phyloP scores from a whole-genome alignment of 2,797 vertebrate genomes.

The Danio choprae region DNA sequence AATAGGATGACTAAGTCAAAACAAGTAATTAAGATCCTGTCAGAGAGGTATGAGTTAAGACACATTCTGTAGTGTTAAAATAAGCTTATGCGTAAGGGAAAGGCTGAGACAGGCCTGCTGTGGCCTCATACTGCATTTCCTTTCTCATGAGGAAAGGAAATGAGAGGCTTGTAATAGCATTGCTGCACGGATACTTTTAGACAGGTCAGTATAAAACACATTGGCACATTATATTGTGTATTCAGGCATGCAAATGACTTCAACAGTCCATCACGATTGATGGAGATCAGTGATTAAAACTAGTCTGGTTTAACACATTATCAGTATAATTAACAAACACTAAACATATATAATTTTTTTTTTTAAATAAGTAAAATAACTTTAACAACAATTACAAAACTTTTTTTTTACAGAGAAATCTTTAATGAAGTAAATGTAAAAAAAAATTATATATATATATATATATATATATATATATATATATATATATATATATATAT shows the following conservation, averaged over 20 bases:
- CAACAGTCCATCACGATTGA: neutral
- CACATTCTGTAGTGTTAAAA: neutral
- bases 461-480: too few species aligned
- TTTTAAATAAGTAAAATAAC: neutral
- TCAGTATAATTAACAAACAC: neutral
- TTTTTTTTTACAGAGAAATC: too few species aligned
- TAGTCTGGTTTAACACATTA: neutral
- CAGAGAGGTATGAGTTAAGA: neutral
- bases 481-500: too few species aligned
- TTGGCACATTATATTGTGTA: neutral
- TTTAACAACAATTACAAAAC: too few species aligned
- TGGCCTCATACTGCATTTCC: neutral
- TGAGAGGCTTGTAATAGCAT: neutral
- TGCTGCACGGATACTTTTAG: neutral
- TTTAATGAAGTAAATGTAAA: too few species aligned
- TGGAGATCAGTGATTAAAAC: neutral
- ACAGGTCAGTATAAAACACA: neutral
- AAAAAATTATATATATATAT: too few species aligned
- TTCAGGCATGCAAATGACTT: neutral
- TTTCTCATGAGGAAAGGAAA: neutral
- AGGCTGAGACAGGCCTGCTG: neutral
- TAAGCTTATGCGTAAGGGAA: neutral
- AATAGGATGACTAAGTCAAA: neutral
- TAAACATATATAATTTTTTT: too few species aligned
- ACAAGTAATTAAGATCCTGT: constrained; percentile 2